Evolutionary conservation across 1,140 invertebrate species (phyloP), one percentile per base, ranked within the genome.

Genomic region (Eupristina koningsbergeri): DNA sequence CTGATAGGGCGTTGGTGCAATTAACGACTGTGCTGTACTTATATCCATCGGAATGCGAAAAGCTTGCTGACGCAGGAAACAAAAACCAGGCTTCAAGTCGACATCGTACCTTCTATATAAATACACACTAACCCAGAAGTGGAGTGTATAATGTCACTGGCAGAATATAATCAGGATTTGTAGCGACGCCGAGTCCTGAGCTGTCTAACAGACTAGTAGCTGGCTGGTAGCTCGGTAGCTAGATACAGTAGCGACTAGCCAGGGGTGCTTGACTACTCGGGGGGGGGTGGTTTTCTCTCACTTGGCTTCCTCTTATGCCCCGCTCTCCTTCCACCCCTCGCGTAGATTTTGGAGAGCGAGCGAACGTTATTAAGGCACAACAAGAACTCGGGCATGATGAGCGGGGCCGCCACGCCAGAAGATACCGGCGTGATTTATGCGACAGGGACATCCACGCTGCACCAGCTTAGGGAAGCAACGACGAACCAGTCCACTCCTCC

Each of bases 81-180:
- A 93, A 93, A 93, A 93, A 93, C 87, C 91, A 92, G 91, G 91
- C 90, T 91, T 89, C 87, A 88, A 91, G 88, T 88, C 69, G 9
- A 29, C 75, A 61, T n/a, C 29, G 53, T 26, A 63, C 67, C 34
- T 64, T n/a, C 26, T 29, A n/a, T 22, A 71, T 22, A 13, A 22
- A 76, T 36, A 58, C 19, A 6, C 17, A 34, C 31, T 50, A 31
- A 77, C 29, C 53, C 19, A 26, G 6, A 58, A 5, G 0, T 58
- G 17, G 87, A 88, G 87, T 58, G 88, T 89, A 89, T 88, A 90
- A 92, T 89, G 92, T 93, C 92, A 93, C 88, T 92, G 89, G 92
- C 92, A 93, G 91, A 90, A 89, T 91, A 92, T 93, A 93, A 93
- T 93, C 92, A 93, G 91, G 91, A 93, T 93, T 93, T 93, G 91